Percentiles rank a stretch among this genome's conserved stretches.
Conservation (phyloP, 2,888 invertebrate genomes). For the Portevinia maculata region DNA sequence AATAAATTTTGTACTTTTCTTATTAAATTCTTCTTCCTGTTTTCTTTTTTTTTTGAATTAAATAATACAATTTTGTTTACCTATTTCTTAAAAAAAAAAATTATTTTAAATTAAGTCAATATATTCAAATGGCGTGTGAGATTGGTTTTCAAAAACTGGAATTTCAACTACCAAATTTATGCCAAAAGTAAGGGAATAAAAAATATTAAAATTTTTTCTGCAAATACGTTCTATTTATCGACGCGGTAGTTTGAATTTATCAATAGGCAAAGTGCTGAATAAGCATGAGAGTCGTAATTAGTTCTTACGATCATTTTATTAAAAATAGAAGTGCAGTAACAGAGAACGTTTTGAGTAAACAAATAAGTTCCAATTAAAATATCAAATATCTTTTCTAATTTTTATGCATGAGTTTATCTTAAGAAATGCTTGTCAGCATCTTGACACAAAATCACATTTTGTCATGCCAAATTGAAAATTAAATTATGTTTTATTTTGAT, state of each 20-base stretch:
- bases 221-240: slow-evolving; percentile 29
- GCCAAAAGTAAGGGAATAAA: slow-evolving; percentile 8
- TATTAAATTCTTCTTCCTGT: too few species aligned
- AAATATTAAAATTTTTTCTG: slow-evolving; percentile 6
- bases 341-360: slow-evolving; percentile 8
- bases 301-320: slow-evolving; percentile 8
- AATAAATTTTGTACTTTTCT: slow-evolving; percentile 9
- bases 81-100: neutral
- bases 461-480: slow-evolving; percentile 2
- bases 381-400: neutral
- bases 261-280: too few species aligned
- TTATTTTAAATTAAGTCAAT: slow-evolving; percentile 11
- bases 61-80: slow-evolving; percentile 1
- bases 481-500: slow-evolving; percentile 13
- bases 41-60: too few species aligned
- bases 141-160: slow-evolving; percentile 38
- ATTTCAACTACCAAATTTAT: slow-evolving; percentile 16
- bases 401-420: slow-evolving; percentile 6
- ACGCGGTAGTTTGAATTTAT: slow-evolving; percentile 19
- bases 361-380: slow-evolving; percentile 32
- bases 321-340: slow-evolving; percentile 53
- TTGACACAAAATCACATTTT: slow-evolving; percentile 3
- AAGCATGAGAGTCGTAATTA: slow-evolving; percentile 17
- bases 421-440: neutral
- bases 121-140: slow-evolving; percentile 34